phyloP scores from a whole-genome alignment of 2,797 vertebrate species.

The Decapterus maruadsi region DNA sequence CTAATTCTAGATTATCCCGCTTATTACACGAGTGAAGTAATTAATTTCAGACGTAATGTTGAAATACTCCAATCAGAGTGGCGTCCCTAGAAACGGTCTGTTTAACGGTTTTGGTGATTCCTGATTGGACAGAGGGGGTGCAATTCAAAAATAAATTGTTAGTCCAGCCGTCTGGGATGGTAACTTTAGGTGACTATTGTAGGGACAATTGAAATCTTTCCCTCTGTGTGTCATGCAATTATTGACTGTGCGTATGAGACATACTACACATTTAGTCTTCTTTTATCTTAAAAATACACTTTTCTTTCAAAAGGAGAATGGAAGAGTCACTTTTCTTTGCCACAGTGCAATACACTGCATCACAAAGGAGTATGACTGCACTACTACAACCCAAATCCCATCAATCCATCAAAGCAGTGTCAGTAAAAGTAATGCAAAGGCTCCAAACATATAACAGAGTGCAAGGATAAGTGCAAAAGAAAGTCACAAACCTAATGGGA shows the following conservation, averaged over 20 bases:
- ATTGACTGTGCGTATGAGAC: background rate
- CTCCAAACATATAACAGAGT: constrained; percentile 36
- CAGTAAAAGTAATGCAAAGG: constrained; percentile 29
- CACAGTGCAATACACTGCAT: background rate
- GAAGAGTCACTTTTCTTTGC: background rate
- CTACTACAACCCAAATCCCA: constrained; percentile 11
- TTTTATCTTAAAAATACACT: constrained; percentile 6
- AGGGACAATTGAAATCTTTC: constrained; percentile 36
- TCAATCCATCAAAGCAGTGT: constrained; percentile 11
- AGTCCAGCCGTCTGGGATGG: too few species aligned
- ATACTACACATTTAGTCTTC: background rate
- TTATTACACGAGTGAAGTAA: too few species aligned
- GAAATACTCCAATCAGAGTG: too few species aligned
- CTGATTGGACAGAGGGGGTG: too few species aligned
- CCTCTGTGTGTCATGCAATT: background rate
- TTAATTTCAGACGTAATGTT: too few species aligned
- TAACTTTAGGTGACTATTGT: constrained; percentile 9
- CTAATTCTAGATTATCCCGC: too few species aligned
- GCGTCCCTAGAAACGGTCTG: too few species aligned
- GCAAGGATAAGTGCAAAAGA: constrained; percentile 23
- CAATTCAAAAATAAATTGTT: too few species aligned
- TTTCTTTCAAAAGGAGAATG: constrained; percentile 2
- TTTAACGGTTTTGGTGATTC: too few species aligned
- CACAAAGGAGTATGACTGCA: background rate
- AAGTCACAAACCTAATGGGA: constrained; percentile 2